These are phyloP conservation scores for Hydractinia symbiolongicarpus DNA, from an alignment of 30 jellyfish, hydroid and myxozoan genomes.

Conservation along the genomic window DNA sequence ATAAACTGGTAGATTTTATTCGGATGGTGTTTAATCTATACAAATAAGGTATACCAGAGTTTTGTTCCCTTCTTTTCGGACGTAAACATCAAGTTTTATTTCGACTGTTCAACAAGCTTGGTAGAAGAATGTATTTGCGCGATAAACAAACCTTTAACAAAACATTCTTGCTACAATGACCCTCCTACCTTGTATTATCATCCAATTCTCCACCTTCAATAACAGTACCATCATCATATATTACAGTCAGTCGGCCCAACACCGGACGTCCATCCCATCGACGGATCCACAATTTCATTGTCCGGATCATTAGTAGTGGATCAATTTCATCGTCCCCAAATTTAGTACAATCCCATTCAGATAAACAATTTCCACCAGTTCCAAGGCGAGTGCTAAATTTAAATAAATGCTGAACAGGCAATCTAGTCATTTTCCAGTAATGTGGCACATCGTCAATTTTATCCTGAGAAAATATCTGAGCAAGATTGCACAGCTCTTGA, in stretches of 20 bases:
- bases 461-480: not conserved
- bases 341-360: not conserved
- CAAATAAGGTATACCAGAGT: too few relatives aligned
- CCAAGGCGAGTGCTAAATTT: not conserved
- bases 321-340: not conserved
- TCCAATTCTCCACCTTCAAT: not conserved
- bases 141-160: too few relatives aligned
- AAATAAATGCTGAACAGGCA: not conserved
- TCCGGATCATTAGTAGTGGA: not conserved
- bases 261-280: conserved; percentile 83
- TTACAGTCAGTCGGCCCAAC: conserved; percentile 38
- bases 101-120: too few relatives aligned
- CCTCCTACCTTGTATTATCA: too few relatives aligned
- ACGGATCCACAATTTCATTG: conserved; percentile 62
- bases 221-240: conserved; percentile 14
- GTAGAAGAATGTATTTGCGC: too few relatives aligned
- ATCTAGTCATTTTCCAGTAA: too few relatives aligned
- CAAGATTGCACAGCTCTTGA: not conserved
- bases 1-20: too few relatives aligned
- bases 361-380: not conserved
- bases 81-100: too few relatives aligned
- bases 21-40: too few relatives aligned
- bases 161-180: too few relatives aligned
- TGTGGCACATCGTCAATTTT: not conserved
- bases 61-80: too few relatives aligned